phyloP scores from a whole-genome alignment of 92 coral and sea anemone genomes.

The Porites evermanni region DNA sequence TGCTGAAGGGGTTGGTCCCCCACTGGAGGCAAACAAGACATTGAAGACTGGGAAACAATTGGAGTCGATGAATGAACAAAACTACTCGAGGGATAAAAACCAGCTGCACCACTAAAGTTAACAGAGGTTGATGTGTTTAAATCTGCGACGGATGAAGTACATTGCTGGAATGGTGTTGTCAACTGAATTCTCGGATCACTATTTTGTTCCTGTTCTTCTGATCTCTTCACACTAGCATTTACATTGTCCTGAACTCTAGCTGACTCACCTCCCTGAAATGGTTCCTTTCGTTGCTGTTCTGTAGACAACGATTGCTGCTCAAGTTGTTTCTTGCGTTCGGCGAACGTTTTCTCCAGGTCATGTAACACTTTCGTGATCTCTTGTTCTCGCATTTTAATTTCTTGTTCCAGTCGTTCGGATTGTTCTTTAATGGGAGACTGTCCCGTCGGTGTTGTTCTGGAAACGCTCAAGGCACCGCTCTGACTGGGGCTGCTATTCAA shows the following conservation, averaged over 20 bases:
- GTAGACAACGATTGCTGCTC: neutral
- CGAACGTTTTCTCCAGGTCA: slow-evolving; percentile 20
- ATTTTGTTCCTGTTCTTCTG: neutral
- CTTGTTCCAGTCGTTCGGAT: slow-evolving; percentile 25
- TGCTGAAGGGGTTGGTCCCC: slow-evolving; percentile 29
- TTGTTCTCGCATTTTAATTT: slow-evolving; percentile 13
- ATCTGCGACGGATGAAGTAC: no score
- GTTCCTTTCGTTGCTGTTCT: slow-evolving; percentile 6
- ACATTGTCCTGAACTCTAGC: neutral
- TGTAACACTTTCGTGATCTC: slow-evolving; percentile 12
- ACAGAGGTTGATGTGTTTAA: slow-evolving; percentile 26
- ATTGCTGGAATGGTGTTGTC: neutral
- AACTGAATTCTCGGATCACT: slow-evolving; percentile 9
- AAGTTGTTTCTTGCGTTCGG: slow-evolving; percentile 19
- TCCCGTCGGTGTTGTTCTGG: neutral
- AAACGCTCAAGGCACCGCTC: slow-evolving; percentile 3
- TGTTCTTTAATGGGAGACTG: slow-evolving; percentile 12
- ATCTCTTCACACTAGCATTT: neutral
- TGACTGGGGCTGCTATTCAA: no score
- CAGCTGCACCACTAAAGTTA: slow-evolving; percentile 1
- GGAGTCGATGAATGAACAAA: no score
- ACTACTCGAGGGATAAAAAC: slow-evolving; percentile 8
- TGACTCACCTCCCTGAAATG: slow-evolving; percentile 2
- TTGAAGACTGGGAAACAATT: neutral
- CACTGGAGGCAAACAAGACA: neutral